Evolutionary conservation across 2,888 invertebrate species (phyloP).

Genomic region (Cyclophora punctaria): DNA sequence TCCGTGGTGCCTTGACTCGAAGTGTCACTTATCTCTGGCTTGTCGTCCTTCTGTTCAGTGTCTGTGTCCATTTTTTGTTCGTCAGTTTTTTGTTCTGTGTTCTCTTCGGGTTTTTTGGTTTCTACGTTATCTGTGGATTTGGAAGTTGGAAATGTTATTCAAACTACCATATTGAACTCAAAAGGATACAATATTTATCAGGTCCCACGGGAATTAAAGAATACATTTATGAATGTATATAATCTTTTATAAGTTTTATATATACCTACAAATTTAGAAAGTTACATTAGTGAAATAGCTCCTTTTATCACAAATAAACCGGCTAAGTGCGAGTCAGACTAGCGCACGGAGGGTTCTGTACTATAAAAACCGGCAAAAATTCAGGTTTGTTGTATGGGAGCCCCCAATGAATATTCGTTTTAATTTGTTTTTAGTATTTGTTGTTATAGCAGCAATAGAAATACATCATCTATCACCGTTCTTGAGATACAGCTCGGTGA

Average conservation of each 20-base stretch:
- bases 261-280: background rate
- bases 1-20: conserved; percentile 48
- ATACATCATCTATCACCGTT: too few relatives aligned
- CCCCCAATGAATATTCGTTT: too few relatives aligned
- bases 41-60: conserved; percentile 27
- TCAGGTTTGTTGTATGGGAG: too few relatives aligned
- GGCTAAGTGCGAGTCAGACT: too few relatives aligned
- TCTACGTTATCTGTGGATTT: conserved; percentile 28
- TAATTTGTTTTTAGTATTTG: too few relatives aligned
- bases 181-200: background rate
- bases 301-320: too few relatives aligned
- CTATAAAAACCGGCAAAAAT: too few relatives aligned
- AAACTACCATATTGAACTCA: background rate
- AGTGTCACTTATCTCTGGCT: conserved; percentile 47
- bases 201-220: background rate
- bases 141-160: background rate
- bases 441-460: too few relatives aligned
- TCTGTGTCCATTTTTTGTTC: conserved; percentile 25
- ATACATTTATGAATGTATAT: too few relatives aligned
- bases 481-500: too few relatives aligned
- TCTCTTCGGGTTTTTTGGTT: conserved; percentile 26
- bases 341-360: too few relatives aligned
- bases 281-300: background rate
- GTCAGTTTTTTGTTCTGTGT: conserved; percentile 16
- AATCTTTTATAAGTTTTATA: too few relatives aligned